A percentile compares a stretch with the other conserved stretches of the same genome.
Conservation (phyloP, 2,797 vertebrate species). For the Anguilla marmorata region DNA sequence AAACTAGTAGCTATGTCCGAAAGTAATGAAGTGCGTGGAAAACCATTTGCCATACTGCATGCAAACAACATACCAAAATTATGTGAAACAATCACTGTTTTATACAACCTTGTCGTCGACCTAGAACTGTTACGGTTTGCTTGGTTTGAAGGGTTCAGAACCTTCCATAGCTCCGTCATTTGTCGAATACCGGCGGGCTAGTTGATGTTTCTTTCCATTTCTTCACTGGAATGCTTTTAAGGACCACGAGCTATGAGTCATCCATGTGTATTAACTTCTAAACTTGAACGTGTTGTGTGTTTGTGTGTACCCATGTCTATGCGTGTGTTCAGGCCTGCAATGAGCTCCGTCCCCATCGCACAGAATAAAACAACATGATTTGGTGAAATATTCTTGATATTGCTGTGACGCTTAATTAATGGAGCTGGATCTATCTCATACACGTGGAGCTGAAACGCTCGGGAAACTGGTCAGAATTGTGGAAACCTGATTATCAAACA, state of each 20-base stretch:
- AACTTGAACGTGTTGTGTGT: slow-evolving; percentile 12
- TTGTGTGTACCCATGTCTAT: not conserved
- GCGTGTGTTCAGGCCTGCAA: slow-evolving; percentile 1
- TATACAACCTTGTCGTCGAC: not conserved
- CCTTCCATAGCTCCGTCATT: slow-evolving; percentile 37
- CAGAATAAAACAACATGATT: slow-evolving; percentile 22
- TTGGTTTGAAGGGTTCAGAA: slow-evolving; percentile 2
- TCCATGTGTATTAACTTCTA: not conserved
- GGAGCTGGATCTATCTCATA: slow-evolving; percentile 75
- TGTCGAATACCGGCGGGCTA: slow-evolving; percentile 23
- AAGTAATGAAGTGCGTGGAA: not conserved
- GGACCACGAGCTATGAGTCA: slow-evolving; percentile 21
- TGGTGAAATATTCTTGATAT: slow-evolving; percentile 28
- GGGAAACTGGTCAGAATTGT: slow-evolving; percentile 73
- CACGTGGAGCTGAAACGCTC: slow-evolving; percentile 59
- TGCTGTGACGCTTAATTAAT: slow-evolving; percentile 75
- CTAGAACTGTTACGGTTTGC: not conserved
- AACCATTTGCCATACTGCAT: not conserved
- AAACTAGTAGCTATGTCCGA: not conserved
- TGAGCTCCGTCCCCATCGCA: not conserved
- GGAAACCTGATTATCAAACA: slow-evolving; percentile 86
- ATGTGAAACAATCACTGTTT: not conserved
- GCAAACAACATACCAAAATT: not conserved
- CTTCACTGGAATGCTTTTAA: slow-evolving; percentile 26
- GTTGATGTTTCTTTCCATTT: slow-evolving; percentile 16